Base-by-base conservation (phyloP, 2,113 vertebrate species). In the Leptocoma aspasia region DNA sequence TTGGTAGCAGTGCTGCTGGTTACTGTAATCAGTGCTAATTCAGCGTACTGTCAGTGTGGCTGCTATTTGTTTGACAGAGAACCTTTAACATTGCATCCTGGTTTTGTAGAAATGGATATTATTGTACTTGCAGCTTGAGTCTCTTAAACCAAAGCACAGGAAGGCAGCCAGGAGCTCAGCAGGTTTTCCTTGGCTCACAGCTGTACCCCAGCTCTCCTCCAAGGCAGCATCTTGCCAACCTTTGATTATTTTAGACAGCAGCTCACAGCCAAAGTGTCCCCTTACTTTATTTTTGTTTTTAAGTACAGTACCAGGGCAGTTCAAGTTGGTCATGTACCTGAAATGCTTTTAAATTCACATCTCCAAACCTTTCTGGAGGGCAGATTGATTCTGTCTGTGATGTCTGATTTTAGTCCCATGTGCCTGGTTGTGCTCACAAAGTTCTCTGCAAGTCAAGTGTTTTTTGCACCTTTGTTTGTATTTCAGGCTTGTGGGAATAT, bases 21-120 rank as follows among this genome's bases (percentile, higher is more conserved):
- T 15, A 1, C 26, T 75, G 26, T 12, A 5, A 26, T 28, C 37
- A 44, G 30, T 49, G 12, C 4, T 37, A 8, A 42, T 39, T 56
- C 39, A 17, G 6, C 7, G 2, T 10, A 2, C 37, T 64, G 19
- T 1, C 0, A 7, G 15, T 3, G 7, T 63, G 41, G n/a, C 47
- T 75, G 50, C 30, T 57, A 27, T 19, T 49, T 13, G n/a, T 35
- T 66, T 53, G 52, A 15, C 12, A 6, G 16, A 3, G 8, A 39
- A 5, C 39, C 57, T 80, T 50, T 17, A 37, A 30, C 1, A 4
- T 8, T 28, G 17, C 47, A 24, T 42, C 41, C 52, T 47, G 5
- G 14, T 24, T 77, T 26, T 59, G 31, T 30, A 14, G 30, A 35
- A 59, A 14, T 33, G 13, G 15, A 2, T 39, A 3, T 66, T 44